Base-by-base conservation (phyloP, 2,797 vertebrate species). In the Cuniculus paca region DNA sequence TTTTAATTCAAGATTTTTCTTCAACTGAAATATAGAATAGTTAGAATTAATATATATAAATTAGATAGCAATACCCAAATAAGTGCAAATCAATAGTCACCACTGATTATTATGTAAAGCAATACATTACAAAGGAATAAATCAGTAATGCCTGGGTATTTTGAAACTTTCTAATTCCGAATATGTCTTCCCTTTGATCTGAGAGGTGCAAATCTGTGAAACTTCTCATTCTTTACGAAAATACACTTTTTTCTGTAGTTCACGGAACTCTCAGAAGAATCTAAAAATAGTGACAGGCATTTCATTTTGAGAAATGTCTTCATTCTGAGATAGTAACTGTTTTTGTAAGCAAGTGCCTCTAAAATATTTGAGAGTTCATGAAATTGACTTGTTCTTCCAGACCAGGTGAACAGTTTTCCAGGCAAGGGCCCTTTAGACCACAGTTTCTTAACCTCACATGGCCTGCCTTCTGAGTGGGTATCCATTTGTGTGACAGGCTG, bases 1-100 rank as follows among this genome's bases (percentile, higher is more conserved):
- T 85, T 81, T 94, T 79, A 85, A 88, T 36, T 92, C 56, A 90
- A 95, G 70, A n/a, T 2, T 93, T 96, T 92, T 85, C 65, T 80
- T 68, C 50, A 28, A 84, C 20, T 14, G 36, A 91, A 58, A 48
- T 42, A 77, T 2, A 79, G n/a, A 34, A 56, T 31, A 83, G 48
- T 92, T 92, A 63, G 45, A 77, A 42, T 48, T 68, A 83, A 75
- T 34, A 77, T 34, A 77, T 24, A 79, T 26, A 63, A 5, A 78
- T 72, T 77, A 91, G 48, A 87, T 89, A 94, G 61, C 52, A 92
- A 92, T 36, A 50, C 10, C 26, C 74, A 88, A 88, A 79, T 65
- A 74, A 90, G 77, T 90, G 16, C 42, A 92, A 70, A 68, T 86
- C 54, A 92, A n/a, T 14, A 61, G 1, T 70, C 39, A 90, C 28